A percentile compares a stretch with the other conserved stretches of the same genome.
These are phyloP conservation scores for Chloromyia formosa DNA, from an alignment of 2,888 invertebrate genomes.

Conservation along the genomic window DNA sequence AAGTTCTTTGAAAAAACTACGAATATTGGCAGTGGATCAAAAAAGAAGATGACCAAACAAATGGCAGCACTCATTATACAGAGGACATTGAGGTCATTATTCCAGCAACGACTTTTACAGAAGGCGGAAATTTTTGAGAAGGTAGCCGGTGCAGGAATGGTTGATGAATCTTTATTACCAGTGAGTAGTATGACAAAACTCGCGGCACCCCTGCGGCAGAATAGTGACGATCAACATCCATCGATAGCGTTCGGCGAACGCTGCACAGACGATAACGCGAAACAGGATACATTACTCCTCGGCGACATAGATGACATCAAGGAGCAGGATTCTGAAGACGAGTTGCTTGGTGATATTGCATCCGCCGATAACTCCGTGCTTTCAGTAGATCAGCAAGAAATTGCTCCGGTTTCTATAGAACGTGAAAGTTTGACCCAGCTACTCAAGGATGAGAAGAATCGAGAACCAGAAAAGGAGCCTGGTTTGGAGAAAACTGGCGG, in stretches of 20 bases:
- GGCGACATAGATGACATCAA: neutral
- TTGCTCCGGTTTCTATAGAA: neutral
- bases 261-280: neutral
- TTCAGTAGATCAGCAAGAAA: neutral
- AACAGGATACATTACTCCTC: conserved; percentile 4
- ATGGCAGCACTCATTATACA: conserved; percentile 69
- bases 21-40: neutral
- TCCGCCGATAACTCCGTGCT: neutral
- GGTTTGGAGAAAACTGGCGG: too few relatives aligned
- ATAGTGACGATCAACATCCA: conserved; percentile 32
- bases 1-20: neutral
- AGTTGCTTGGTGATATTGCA: neutral
- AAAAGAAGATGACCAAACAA: conserved; percentile 65
- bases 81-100: conserved; percentile 67
- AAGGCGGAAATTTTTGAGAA: neutral
- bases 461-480: too few relatives aligned
- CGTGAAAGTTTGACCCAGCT: neutral
- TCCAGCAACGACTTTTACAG: conserved; percentile 55
- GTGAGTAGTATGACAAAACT: neutral
- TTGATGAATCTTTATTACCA: neutral
- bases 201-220: conserved; percentile 1
- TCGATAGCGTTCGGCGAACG: conserved; percentile 37
- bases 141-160: neutral
- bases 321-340: neutral
- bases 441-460: neutral